Conservation (phyloP, 2,113 vertebrate genomes). For the Orthonyx spaldingii region DNA sequence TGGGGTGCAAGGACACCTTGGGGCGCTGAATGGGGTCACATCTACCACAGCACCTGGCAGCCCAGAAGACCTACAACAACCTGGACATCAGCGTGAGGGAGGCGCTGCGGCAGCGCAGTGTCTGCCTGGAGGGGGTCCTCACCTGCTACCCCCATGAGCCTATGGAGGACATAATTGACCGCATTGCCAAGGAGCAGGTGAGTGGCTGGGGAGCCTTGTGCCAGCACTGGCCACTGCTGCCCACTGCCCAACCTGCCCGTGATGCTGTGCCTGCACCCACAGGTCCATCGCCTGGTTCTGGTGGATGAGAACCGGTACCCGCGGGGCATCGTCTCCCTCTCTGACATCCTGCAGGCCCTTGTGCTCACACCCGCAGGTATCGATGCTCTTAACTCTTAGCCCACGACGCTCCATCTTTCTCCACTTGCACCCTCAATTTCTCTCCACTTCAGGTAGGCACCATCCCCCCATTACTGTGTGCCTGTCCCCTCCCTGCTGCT, state of each 20-base stretch:
- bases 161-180: conserved; percentile 82
- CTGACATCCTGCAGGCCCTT: conserved; percentile 94
- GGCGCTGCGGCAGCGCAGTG: conserved; percentile 70
- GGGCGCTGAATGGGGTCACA: neutral
- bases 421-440: conserved; percentile 57
- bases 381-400: conserved; percentile 83
- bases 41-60: conserved; percentile 80
- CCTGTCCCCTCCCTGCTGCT: neutral
- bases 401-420: conserved; percentile 32
- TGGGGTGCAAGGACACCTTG: rapidly evolving
- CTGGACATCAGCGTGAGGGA: conserved; percentile 87
- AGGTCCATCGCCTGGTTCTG: conserved; percentile 96
- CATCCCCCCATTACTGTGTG: neutral
- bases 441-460: conserved; percentile 72
- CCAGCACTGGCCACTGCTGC: rapidly evolving
- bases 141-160: conserved; percentile 87
- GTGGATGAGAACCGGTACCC: conserved; percentile 83
- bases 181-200: conserved; percentile 87
- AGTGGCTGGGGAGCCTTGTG: rapidly evolving
- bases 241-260: neutral
- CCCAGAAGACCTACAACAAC: conserved; percentile 90
- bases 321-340: conserved; percentile 90
- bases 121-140: conserved; percentile 86
- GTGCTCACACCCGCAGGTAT: conserved; percentile 93
- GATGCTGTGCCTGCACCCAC: neutral